These are phyloP conservation scores for Alligator mississippiensis DNA, from an alignment of 2,113 vertebrate genomes.

Conservation along the genomic window DNA sequence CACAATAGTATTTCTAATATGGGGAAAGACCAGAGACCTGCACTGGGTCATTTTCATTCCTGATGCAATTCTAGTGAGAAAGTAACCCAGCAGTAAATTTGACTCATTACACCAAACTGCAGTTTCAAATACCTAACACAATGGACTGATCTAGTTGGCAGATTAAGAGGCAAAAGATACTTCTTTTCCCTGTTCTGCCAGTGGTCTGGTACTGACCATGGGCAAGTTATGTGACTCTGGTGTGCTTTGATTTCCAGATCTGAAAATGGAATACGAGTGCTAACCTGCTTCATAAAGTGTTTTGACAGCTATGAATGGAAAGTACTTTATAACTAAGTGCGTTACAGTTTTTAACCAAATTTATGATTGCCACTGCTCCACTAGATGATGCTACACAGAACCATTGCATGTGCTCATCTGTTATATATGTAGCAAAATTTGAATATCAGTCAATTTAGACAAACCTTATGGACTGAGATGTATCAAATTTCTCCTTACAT, in stretches of 20 bases:
- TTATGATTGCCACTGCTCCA: not conserved
- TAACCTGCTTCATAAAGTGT: not conserved
- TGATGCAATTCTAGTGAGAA: not conserved
- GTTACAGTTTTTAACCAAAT: not conserved
- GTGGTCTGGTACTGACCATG: rapidly evolving
- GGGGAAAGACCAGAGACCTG: constrained; percentile 2
- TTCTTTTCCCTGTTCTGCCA: not conserved
- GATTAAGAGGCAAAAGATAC: not conserved
- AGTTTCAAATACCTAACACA: not conserved
- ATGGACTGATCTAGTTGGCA: not conserved
- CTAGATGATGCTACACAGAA: not conserved
- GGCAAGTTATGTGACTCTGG: not conserved
- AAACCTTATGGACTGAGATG: not conserved
- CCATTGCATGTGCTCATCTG: not conserved
- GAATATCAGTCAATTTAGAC: not conserved
- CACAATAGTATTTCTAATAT: not conserved
- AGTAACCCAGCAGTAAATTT: not conserved
- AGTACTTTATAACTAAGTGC: not conserved
- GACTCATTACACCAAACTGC: not conserved
- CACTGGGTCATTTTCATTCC: not conserved
- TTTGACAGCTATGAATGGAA: not conserved
- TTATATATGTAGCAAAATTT: not conserved
- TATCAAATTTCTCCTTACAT: not conserved
- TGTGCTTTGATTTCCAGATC: not conserved
- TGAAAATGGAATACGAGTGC: not conserved